These are phyloP conservation scores for Hydrochoerus hydrochaeris DNA, from an alignment of 2,113 vertebrate species.

Conservation along the genomic window DNA sequence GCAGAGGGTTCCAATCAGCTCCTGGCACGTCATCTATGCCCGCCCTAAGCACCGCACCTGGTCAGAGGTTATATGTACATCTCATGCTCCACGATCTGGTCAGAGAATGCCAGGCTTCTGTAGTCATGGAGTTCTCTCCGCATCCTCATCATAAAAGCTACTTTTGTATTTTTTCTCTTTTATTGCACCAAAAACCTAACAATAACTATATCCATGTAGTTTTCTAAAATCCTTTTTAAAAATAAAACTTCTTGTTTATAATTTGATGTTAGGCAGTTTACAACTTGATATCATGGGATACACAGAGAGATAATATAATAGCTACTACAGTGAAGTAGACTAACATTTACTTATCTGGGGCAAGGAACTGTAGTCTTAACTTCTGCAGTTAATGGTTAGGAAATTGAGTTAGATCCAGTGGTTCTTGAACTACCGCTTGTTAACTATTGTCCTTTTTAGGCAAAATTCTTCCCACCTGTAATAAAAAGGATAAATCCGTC, in stretches of 20 bases:
- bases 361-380: not conserved
- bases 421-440: not conserved
- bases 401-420: not conserved
- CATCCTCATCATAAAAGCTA: too few species aligned
- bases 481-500: not conserved
- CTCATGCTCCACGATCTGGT: too few species aligned
- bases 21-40: too few species aligned
- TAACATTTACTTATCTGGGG: not conserved
- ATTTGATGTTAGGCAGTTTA: not conserved
- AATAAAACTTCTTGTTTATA: not conserved
- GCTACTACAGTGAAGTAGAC: not conserved
- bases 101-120: too few species aligned
- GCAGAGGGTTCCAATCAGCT: too few species aligned
- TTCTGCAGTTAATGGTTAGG: not conserved
- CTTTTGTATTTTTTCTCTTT: too few species aligned
- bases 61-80: too few species aligned
- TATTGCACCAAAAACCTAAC: too few species aligned
- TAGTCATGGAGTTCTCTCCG: too few species aligned
- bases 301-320: too few species aligned
- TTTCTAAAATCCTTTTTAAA: not conserved
- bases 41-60: too few species aligned
- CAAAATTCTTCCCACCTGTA: slow-evolving; percentile 1
- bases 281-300: not conserved
- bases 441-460: not conserved
- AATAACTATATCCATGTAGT: not conserved